These are phyloP conservation scores for Coturnix japonica DNA, from an alignment of 2,113 vertebrate species.

Conservation along the genomic window DNA sequence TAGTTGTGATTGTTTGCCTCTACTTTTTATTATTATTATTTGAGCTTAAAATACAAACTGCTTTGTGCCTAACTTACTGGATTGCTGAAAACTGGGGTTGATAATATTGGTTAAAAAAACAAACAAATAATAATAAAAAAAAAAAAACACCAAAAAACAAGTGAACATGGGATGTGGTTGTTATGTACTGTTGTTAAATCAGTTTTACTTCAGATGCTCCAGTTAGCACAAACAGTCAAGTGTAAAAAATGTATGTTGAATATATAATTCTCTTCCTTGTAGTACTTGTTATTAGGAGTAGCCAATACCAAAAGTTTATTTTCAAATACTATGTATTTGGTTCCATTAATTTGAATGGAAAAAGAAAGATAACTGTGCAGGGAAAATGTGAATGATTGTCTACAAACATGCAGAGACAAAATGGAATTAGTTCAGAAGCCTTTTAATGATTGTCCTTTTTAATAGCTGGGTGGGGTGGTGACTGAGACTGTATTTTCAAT, in stretches of 20 bases:
- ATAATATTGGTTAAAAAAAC: neutral
- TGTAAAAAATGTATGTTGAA: neutral
- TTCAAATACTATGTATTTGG: slow-evolving; percentile 27
- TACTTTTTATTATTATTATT: neutral
- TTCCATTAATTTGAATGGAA: slow-evolving; percentile 41
- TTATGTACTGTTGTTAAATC: neutral
- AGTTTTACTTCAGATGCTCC: slow-evolving; percentile 3
- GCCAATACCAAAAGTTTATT: slow-evolving; percentile 11
- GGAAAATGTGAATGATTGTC: slow-evolving; percentile 40
- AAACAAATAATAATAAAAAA: neutral
- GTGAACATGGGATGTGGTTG: neutral
- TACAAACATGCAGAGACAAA: slow-evolving; percentile 48
- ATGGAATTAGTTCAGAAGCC: slow-evolving; percentile 49
- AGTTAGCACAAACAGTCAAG: neutral
- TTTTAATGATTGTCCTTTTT: slow-evolving; percentile 62
- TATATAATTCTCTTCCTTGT: neutral
- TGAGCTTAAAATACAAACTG: neutral
- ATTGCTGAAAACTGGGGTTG: neutral
- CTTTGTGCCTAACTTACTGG: neutral
- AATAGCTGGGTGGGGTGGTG: slow-evolving; percentile 59
- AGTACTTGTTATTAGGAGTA: neutral
- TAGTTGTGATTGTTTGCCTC: neutral
- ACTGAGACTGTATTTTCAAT: slow-evolving; percentile 71
- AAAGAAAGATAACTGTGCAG: neutral
- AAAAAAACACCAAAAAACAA: neutral